These are phyloP conservation scores for Malacoraja senta DNA, from an alignment of 2,797 vertebrate species.

Conservation along the genomic window DNA sequence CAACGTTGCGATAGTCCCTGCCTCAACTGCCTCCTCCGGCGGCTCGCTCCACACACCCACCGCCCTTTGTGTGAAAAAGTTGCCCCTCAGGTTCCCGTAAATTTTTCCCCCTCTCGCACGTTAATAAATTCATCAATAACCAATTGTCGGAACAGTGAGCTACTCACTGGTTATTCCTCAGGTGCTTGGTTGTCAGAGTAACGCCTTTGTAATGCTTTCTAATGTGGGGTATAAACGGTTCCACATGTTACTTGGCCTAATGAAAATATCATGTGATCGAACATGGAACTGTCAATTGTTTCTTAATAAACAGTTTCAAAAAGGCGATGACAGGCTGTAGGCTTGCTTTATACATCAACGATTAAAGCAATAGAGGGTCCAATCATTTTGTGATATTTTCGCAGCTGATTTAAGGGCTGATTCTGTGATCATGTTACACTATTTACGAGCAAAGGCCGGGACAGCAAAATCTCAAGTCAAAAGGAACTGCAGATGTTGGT, in stretches of 20 bases:
- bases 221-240: background rate
- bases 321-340: background rate
- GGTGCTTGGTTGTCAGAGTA: background rate
- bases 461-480: too few relatives aligned
- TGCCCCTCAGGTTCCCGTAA: too few relatives aligned
- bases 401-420: background rate
- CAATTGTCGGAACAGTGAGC: too few relatives aligned
- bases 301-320: background rate
- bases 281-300: background rate
- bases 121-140: background rate
- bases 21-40: too few relatives aligned
- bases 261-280: background rate
- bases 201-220: background rate
- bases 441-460: background rate
- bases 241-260: background rate
- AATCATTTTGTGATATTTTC: constrained; percentile 14
- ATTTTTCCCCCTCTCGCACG: background rate
- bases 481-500: too few relatives aligned
- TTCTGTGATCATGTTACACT: background rate
- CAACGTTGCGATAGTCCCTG: too few relatives aligned
- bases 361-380: background rate
- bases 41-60: too few relatives aligned
- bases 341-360: background rate
- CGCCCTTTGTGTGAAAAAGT: too few relatives aligned
- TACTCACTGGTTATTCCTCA: background rate